phyloP scores from a whole-genome alignment of 2,888 invertebrate species.

The Polydrusus pterygomalis region DNA sequence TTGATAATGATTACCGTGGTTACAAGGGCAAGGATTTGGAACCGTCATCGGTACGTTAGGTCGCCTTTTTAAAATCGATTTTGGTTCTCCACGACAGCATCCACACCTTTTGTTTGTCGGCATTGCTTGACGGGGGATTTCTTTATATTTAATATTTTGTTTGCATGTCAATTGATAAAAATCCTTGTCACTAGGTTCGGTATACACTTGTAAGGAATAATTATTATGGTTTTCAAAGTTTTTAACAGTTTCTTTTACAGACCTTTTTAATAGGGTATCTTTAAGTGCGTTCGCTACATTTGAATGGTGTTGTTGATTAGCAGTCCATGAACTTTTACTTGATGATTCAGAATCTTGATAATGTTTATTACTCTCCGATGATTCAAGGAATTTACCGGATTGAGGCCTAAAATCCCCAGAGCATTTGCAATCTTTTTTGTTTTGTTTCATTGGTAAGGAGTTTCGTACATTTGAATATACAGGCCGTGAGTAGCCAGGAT shows the following conservation, averaged over 20 bases:
- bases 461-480: background rate
- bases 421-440: constrained; percentile 6
- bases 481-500: constrained; percentile 8
- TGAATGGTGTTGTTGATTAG: background rate
- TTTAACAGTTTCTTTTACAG: constrained; percentile 2
- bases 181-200: background rate
- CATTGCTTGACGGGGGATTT: background rate
- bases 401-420: constrained; percentile 1
- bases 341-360: background rate
- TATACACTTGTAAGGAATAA: background rate
- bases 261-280: constrained; percentile 11
- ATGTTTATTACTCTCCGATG: background rate
- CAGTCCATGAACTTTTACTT: background rate
- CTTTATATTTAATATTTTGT: background rate
- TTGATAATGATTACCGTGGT: background rate
- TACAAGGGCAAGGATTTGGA: background rate
- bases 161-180: background rate
- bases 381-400: background rate
- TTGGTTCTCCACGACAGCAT: background rate
- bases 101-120: background rate
- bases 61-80: background rate
- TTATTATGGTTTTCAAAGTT: constrained; percentile 10
- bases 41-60: background rate
- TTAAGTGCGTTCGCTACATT: background rate
- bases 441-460: background rate